Evolutionary conservation across 2,888 invertebrate species (phyloP).

Genomic region (Anaspis maculata): DNA sequence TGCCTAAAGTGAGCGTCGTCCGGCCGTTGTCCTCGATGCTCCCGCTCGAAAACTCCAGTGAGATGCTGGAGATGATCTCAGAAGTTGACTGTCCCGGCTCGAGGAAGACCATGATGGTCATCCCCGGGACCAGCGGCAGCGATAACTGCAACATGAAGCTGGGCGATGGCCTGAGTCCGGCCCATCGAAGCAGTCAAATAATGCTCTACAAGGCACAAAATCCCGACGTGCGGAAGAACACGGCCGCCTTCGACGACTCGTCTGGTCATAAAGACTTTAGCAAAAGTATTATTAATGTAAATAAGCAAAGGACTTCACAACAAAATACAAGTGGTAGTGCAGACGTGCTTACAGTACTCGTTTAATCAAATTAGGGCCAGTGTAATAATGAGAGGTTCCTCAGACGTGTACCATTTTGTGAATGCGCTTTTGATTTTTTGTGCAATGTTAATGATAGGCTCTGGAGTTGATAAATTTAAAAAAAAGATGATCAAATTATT

Average conservation of each 20-base stretch:
- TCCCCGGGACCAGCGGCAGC: constrained; percentile 41
- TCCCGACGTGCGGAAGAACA: constrained; percentile 76
- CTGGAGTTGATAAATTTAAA: no score
- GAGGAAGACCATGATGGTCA: constrained; percentile 38
- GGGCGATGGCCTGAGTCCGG: constrained; percentile 38
- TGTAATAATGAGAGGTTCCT: constrained; percentile 22
- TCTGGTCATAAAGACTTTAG: constrained; percentile 64
- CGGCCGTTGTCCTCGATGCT: constrained; percentile 41
- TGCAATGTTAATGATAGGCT: constrained; percentile 25
- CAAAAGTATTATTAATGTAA: constrained; percentile 61
- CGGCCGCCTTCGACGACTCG: constrained; percentile 53
- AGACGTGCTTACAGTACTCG: constrained; percentile 51
- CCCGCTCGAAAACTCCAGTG: constrained; percentile 46
- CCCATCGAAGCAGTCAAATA: constrained; percentile 53
- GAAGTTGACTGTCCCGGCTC: constrained; percentile 47
- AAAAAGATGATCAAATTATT: no score
- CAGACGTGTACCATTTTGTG: no score
- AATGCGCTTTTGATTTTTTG: no score
- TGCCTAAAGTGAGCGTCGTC: constrained; percentile 43
- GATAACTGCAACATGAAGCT: constrained; percentile 28
- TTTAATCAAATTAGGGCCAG: constrained; percentile 37
- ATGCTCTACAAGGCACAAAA: constrained; percentile 78
- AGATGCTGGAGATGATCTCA: constrained; percentile 56
- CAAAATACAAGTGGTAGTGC: constrained; percentile 31
- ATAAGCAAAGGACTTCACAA: constrained; percentile 42